Base-by-base conservation (phyloP, 1,140 invertebrate genomes). In the Araneus ventricosus region DNA sequence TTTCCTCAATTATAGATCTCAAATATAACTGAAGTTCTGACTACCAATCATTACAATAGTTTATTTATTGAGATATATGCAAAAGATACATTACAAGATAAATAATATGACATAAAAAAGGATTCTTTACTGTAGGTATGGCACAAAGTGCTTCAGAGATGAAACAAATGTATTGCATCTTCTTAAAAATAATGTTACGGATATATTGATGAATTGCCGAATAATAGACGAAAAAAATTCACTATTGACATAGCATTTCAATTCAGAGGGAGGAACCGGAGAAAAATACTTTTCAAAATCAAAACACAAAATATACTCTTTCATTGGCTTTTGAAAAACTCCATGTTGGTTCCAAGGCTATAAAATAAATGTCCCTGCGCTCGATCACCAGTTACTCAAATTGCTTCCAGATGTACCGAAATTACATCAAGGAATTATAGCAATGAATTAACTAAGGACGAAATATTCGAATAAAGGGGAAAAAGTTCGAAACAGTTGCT, bases 331-430 rank as follows among this genome's bases (percentile, higher is more conserved):
- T 41, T 82, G 52, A 84, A 84, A 45, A 20, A 27, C 30, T 84
- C 41, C 27, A 24, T 84, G 41, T 84, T 24, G 52, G 24, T 3
- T 20, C 82, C 82, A 6, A 27, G 14, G 52, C 82, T 57, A 84
- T 84, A 84, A 84, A 84, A 84, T 57, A 84, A 84, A 57, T 84
- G 80, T 84, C 39, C 45, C 8, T 0, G n/a, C 10, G n/a, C 3
- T 52, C 3, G n/a, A 5, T n/a, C 82, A 84, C 52, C 82, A 84
- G 52, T 84, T 84, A 84, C 41, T 30, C 4, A 84, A 84, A 45
- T 57, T 10, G 82, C 45, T 52, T 57, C 52, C n/a, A 84, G n/a
- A n/a, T n/a, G n/a, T n/a, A n/a, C n/a, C n/a, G n/a, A 84, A 84
- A 57, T 14, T 84, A 84, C 39, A 84, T 84, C 27, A 84, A 84